A percentile compares a stretch with the other conserved stretches of the same genome.
Conservation (phyloP, 2,797 vertebrate genomes). For the Delichon dasypus region DNA sequence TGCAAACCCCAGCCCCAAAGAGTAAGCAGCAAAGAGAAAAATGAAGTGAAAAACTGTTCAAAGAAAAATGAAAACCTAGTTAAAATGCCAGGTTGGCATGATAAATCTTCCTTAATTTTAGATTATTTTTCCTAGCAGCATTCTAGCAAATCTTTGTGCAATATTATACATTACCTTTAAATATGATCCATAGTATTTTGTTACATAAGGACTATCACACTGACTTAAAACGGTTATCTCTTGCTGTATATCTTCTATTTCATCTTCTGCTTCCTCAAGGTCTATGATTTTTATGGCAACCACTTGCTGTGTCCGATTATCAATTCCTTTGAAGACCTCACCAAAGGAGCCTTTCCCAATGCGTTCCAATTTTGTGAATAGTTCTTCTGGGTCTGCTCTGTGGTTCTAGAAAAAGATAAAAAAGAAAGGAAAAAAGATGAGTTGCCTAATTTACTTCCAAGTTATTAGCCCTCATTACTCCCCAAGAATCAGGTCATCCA, state of each 20-base stretch:
- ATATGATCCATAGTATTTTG: conserved; percentile 84
- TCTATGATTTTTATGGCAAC: conserved; percentile 86
- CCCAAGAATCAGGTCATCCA: background rate
- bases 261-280: conserved; percentile 83
- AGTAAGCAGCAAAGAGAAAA: background rate
- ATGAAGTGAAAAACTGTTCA: background rate
- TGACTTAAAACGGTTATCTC: conserved; percentile 84
- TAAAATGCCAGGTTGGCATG: background rate
- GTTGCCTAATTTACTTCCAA: background rate
- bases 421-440: background rate
- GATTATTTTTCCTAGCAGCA: background rate
- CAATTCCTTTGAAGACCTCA: conserved; percentile 84
- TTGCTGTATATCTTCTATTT: conserved; percentile 85
- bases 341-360: conserved; percentile 85
- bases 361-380: conserved; percentile 83
- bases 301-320: conserved; percentile 81
- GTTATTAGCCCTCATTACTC: background rate
- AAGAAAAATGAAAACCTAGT: background rate
- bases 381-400: conserved; percentile 81
- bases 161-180: conserved; percentile 76
- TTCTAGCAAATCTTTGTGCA: background rate
- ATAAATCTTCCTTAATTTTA: background rate
- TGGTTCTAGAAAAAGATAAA: conserved; percentile 70
- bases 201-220: conserved; percentile 83
- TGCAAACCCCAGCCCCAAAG: background rate